Conservation (phyloP, 2,113 vertebrate genomes). For the Microcebus tavaratra region DNA sequence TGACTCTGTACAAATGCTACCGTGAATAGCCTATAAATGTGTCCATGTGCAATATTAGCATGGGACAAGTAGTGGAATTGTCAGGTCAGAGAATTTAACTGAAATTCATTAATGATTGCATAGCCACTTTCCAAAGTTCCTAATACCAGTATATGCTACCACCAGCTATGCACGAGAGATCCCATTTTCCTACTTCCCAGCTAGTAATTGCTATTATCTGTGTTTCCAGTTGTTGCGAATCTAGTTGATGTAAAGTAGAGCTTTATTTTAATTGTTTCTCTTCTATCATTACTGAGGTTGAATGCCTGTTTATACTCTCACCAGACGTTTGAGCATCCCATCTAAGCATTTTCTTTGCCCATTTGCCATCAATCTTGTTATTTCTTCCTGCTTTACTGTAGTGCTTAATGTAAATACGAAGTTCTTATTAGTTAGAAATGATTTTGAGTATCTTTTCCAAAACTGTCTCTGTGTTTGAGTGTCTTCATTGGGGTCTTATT, state of each 20-base stretch:
- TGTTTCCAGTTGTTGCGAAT: neutral
- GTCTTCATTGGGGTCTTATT: neutral
- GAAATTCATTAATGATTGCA: neutral
- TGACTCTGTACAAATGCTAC: neutral
- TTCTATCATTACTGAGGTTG: neutral
- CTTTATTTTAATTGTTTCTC: neutral
- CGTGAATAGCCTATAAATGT: neutral
- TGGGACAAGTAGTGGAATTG: neutral
- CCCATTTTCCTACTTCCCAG: neutral
- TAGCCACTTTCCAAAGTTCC: neutral
- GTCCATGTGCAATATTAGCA: accelerated
- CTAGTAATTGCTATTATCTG: no score
- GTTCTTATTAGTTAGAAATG: neutral
- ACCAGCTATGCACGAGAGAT: no score
- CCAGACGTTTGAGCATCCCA: neutral
- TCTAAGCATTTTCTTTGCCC: neutral
- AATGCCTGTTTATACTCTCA: neutral
- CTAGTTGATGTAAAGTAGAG: neutral
- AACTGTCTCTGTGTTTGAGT: neutral
- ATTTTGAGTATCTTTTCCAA: neutral
- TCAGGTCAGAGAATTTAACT: neutral
- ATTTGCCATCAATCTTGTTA: neutral
- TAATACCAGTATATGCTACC: neutral
- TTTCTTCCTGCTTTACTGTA: neutral
- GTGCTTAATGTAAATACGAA: neutral